Conservation (phyloP, 2,113 vertebrate genomes). For the Dipodomys merriami region DNA sequence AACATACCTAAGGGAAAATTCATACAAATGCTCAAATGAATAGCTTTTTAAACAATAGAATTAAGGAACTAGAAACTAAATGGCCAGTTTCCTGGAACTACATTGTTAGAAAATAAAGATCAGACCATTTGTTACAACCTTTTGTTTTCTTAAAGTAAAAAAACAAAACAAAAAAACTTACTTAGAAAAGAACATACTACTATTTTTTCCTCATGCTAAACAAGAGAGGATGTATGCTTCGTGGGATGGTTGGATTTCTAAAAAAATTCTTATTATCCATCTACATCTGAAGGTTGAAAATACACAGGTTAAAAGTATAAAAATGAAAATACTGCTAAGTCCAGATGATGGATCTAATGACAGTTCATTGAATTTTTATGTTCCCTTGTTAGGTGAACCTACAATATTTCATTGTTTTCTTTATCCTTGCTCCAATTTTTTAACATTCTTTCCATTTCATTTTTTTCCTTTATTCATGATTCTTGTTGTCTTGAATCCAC, state of each 20-base stretch:
- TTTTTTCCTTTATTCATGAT: not conserved
- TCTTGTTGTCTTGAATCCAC: not conserved
- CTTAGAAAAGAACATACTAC: not conserved
- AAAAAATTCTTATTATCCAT: not conserved
- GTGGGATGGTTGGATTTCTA: not conserved
- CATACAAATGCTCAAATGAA: not conserved
- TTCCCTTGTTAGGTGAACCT: not conserved
- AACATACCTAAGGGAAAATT: not conserved
- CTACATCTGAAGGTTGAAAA: not conserved
- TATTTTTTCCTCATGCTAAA: not conserved
- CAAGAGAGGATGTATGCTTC: not conserved
- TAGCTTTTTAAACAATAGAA: not conserved
- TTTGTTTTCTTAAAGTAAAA: no score
- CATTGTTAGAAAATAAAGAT: no score
- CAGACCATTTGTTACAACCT: no score
- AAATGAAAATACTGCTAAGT: not conserved
- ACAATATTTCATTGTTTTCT: not conserved
- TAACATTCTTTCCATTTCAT: not conserved
- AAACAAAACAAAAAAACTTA: no score
- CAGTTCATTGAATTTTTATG: not conserved
- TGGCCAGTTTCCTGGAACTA: not conserved
- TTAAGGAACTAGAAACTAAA: not conserved
- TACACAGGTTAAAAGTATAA: not conserved
- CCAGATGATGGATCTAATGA: not conserved
- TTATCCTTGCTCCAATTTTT: not conserved